Base-by-base conservation (phyloP, 2,888 invertebrate species). In the Dasysyrphus tricinctus region DNA sequence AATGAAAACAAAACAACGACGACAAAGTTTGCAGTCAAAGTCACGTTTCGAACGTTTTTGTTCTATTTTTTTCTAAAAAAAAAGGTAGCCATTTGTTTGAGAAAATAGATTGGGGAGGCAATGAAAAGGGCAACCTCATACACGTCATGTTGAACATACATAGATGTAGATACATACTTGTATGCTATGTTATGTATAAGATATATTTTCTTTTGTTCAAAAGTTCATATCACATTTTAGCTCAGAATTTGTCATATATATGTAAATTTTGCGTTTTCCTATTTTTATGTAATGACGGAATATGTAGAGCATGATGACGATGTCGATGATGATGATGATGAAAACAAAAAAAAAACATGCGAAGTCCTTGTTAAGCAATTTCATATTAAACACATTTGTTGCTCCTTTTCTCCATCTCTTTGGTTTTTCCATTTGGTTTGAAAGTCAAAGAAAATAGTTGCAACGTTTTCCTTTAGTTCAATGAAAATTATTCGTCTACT, bases 381-480 rank as follows among this genome's bases (percentile, higher is more conserved):
- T 81, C 77, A 81, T 85, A 80, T 85, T 81, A 85, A 85, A 81
- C 69, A 85, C 85, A 81, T 85, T 85, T 85, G 81, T 85, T 81
- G 74, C 73, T 80, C n/a, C 47, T 59, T 57, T 57, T 19, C 70
- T 16, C 11, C 16, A 34, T 51, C 39, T 34, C 34, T 16, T 24
- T 24, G 16, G 16, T 39, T 14, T 73, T 16, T 47, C 42, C 51
- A 51, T 73, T 77, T 34, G 70, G 70, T 54, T 24, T 14, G 24
- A 65, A 59, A 72, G 16, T 12, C 34, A 44, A 61, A 54, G 54
- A 73, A 69, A 78, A 77, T 81, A 81, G 85, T 81, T 85, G 81
- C 74, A 85, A 81, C 69, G 69, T 72, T 85, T 85, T 69, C 51
- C 47, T 61, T 63, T 72, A 65, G 81, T 73, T 61, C 65, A 73